A percentile compares a stretch with the other conserved stretches of the same genome.
Conservation (phyloP, 2,113 vertebrate genomes). For the Columba janthina region DNA sequence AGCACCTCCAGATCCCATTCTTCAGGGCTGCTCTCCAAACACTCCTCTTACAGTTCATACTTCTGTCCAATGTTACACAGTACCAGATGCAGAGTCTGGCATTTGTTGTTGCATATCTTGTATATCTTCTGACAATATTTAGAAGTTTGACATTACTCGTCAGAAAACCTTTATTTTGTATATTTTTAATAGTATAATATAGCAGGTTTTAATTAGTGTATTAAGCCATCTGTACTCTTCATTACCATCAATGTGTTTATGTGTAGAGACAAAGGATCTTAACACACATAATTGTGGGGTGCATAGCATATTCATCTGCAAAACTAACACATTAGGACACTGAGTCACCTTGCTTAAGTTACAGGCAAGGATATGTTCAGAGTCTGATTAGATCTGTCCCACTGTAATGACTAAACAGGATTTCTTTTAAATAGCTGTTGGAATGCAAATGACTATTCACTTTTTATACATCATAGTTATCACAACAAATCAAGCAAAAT, state of each 20-base stretch:
- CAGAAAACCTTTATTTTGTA: not conserved
- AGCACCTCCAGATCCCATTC: not conserved
- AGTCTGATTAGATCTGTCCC: not conserved
- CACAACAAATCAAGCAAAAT: conserved; percentile 21
- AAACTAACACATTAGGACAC: not conserved
- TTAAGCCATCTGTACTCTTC: not conserved
- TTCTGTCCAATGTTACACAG: not conserved
- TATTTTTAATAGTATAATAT: not conserved
- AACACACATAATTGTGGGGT: not conserved
- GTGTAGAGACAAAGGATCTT: not conserved
- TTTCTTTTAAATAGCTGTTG: not conserved
- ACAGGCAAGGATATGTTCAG: not conserved
- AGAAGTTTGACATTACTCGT: not conserved
- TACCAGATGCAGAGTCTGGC: not conserved
- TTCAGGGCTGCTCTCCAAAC: not conserved
- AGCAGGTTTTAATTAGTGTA: not conserved
- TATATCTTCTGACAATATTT: not conserved
- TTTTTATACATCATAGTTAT: not conserved
- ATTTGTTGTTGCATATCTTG: not conserved
- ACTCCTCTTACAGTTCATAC: not conserved
- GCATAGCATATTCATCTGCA: not conserved
- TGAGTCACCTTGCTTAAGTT: not conserved
- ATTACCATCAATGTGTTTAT: not conserved
- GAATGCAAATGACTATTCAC: not conserved
- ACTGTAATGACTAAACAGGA: not conserved